A percentile compares a stretch with the other conserved stretches of the same genome.
These are phyloP conservation scores for Leucopsar rothschildi DNA, from an alignment of 2,113 vertebrate species.

Conservation along the genomic window DNA sequence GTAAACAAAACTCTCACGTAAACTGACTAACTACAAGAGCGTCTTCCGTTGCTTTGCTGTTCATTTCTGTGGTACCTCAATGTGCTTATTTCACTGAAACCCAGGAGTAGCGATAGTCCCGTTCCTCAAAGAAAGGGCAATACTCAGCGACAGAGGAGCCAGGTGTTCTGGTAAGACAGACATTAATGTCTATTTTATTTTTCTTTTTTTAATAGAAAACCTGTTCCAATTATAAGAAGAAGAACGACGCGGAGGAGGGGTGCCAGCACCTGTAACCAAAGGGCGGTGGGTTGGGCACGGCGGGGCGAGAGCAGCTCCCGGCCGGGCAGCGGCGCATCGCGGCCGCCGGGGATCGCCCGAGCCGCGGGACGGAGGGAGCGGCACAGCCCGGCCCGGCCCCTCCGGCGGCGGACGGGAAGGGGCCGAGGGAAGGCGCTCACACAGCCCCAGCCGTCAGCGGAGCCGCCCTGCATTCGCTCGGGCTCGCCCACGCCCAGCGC, in stretches of 20 bases:
- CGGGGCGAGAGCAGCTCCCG: neutral
- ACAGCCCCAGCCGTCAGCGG: neutral
- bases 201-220: neutral
- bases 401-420: neutral
- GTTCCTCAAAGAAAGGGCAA: too few species aligned
- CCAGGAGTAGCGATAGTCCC: accelerated
- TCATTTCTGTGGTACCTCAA: neutral
- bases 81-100: neutral
- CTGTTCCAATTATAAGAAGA: accelerated
- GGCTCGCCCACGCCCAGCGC: neutral
- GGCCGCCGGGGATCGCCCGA: neutral
- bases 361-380: neutral
- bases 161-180: too few species aligned
- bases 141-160: neutral
- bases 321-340: neutral
- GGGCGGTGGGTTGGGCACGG: neutral
- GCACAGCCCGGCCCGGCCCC: neutral
- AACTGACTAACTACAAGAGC: accelerated
- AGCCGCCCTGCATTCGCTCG: neutral
- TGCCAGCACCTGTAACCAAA: accelerated
- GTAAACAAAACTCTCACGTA: neutral
- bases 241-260: neutral
- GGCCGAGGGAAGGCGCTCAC: neutral
- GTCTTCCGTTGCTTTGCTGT: neutral
- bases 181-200: accelerated